phyloP scores from a whole-genome alignment of 2,888 invertebrate species.

The Trisateles emortualis region DNA sequence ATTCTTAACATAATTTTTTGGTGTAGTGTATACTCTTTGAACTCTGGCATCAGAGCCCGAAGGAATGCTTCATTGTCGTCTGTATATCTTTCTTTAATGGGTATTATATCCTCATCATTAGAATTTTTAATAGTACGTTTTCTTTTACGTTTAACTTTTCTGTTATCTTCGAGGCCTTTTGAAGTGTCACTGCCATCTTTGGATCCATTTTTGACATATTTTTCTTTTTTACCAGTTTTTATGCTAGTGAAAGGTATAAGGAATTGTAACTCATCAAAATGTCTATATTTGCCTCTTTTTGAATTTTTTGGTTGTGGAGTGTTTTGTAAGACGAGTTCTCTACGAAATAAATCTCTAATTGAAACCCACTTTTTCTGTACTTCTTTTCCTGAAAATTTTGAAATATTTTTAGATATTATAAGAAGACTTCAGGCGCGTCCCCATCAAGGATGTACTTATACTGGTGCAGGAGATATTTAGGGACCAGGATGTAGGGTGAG shows the following conservation, averaged over 20 bases:
- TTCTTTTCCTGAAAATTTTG: conserved; percentile 1
- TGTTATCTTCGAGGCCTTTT: neutral
- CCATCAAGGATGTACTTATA: no score
- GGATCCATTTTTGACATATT: neutral
- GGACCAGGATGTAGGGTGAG: no score
- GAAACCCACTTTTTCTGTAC: conserved; percentile 8
- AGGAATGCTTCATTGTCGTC: conserved; percentile 12
- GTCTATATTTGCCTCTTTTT: conserved; percentile 5
- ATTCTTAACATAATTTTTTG: conserved; percentile 13
- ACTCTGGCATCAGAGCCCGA: conserved; percentile 4
- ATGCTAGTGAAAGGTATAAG: neutral
- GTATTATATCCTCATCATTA: neutral
- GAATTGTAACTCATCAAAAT: conserved; percentile 1
- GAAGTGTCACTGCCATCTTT: neutral
- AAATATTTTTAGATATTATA: neutral
- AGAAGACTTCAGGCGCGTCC: no score
- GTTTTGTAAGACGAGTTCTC: conserved; percentile 1
- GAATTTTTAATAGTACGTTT: neutral
- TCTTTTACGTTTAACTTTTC: neutral
- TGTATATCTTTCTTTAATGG: neutral
- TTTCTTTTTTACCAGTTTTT: neutral
- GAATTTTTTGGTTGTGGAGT: neutral
- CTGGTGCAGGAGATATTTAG: no score
- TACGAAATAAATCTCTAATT: conserved; percentile 6
- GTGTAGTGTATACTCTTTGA: neutral